Percentiles rank a stretch among this genome's conserved stretches.
These are phyloP conservation scores for Leucozona laternaria DNA, from an alignment of 2,888 invertebrate genomes.

Conservation along the genomic window DNA sequence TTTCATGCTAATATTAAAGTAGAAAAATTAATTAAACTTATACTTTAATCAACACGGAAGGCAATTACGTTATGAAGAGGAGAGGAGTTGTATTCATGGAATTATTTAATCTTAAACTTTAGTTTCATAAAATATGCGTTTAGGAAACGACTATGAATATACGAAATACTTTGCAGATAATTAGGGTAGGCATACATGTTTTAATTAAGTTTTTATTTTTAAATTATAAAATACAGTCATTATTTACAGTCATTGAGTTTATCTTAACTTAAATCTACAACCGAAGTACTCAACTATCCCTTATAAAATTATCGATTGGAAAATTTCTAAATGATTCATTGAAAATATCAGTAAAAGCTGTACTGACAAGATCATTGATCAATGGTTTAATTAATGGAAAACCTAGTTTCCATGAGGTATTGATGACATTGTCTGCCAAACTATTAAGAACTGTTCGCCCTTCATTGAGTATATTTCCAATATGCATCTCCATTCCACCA, in stretches of 20 bases:
- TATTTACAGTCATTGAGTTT: slow-evolving; percentile 52
- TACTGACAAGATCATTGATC: slow-evolving; percentile 92
- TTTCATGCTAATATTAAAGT: too few relatives aligned
- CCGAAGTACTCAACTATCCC: slow-evolving; percentile 41
- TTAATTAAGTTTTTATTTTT: neutral
- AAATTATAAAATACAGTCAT: slow-evolving; percentile 17
- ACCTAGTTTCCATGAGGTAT: slow-evolving; percentile 92
- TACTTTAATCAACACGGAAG: too few relatives aligned
- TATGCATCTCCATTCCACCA: slow-evolving; percentile 90
- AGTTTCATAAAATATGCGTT: too few relatives aligned
- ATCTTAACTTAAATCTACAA: slow-evolving; percentile 17
- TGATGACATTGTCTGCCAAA: slow-evolving; percentile 90
- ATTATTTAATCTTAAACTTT: too few relatives aligned
- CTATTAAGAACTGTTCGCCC: slow-evolving; percentile 86
- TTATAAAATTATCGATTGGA: slow-evolving; percentile 88
- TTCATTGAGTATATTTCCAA: slow-evolving; percentile 88
- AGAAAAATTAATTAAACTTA: too few relatives aligned
- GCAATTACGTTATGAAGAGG: too few relatives aligned
- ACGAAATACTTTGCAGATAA: too few relatives aligned
- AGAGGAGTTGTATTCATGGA: too few relatives aligned
- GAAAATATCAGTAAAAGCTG: slow-evolving; percentile 93
- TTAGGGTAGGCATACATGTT: too few relatives aligned
- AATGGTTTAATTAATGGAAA: slow-evolving; percentile 90
- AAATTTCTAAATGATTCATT: slow-evolving; percentile 90
- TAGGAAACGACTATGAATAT: too few relatives aligned